A percentile compares a stretch with the other conserved stretches of the same genome.
Evolutionary conservation across 2,888 invertebrate species (phyloP).

Genomic region (Parasteatoda lunata): DNA sequence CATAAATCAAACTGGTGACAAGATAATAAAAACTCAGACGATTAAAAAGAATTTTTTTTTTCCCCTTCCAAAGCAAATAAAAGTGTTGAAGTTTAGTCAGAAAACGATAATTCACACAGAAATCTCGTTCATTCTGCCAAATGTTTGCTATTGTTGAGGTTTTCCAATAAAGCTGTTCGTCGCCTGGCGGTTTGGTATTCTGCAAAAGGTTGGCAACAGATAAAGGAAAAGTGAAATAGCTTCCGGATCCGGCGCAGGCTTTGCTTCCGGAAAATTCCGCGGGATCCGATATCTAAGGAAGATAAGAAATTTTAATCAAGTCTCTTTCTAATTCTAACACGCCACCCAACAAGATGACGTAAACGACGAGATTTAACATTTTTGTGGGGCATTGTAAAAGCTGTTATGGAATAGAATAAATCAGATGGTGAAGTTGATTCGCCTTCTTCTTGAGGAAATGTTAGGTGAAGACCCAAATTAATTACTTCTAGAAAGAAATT

Average conservation of each 20-base stretch:
- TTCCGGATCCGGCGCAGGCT: constrained; percentile 3
- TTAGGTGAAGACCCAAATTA: too few species aligned
- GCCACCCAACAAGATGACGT: background rate
- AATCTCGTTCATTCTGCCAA: background rate
- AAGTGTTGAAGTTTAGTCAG: background rate
- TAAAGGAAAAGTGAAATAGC: constrained; percentile 5
- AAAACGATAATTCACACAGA: background rate
- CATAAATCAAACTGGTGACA: too few species aligned
- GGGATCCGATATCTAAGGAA: background rate
- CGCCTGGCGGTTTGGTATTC: background rate
- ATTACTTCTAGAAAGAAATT: too few species aligned
- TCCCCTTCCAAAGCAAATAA: background rate
- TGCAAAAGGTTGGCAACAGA: background rate
- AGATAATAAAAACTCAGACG: background rate
- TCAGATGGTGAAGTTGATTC: too few species aligned
- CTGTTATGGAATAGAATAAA: background rate
- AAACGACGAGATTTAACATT: background rate
- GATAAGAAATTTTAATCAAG: constrained; percentile 5
- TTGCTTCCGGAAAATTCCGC: background rate
- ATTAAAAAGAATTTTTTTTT: background rate
- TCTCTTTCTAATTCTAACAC: background rate
- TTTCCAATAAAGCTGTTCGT: background rate
- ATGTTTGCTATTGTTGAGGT: constrained; percentile 2
- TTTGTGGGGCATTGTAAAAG: background rate
- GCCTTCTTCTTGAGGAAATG: too few species aligned